phyloP scores from a whole-genome alignment of 2,113 vertebrate species.

The Sterna hirundo region DNA sequence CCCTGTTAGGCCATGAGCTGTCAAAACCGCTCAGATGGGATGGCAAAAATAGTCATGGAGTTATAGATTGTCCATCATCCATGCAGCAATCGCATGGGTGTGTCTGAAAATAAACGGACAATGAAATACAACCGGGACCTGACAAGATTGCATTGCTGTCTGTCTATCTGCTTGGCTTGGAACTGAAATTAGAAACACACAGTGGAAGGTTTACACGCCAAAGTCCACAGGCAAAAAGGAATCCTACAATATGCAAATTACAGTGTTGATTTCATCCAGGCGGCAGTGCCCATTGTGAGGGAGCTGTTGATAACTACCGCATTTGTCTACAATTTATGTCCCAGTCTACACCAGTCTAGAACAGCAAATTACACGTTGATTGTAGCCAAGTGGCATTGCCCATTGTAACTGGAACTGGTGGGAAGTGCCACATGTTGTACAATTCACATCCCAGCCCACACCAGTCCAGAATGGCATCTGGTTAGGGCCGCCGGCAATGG shows the following conservation, averaged over 20 bases:
- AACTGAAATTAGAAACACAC: slow-evolving; percentile 2
- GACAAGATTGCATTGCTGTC: slow-evolving; percentile 28
- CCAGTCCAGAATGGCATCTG: not conserved
- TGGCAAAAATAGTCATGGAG: slow-evolving; percentile 7
- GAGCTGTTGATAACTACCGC: not conserved
- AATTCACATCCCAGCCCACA: not conserved
- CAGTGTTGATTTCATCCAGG: not conserved
- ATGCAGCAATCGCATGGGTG: not conserved
- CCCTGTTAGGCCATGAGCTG: slow-evolving; percentile 15
- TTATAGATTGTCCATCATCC: slow-evolving; percentile 11
- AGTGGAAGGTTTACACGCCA: not conserved
- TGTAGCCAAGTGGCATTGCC: not conserved
- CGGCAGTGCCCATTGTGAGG: not conserved
- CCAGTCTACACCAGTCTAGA: not conserved
- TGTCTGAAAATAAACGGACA: slow-evolving; percentile 36
- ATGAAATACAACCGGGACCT: slow-evolving; percentile 19
- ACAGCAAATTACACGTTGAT: not conserved
- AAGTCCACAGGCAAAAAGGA: not conserved
- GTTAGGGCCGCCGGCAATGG: not conserved
- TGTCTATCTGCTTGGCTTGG: slow-evolving; percentile 1
- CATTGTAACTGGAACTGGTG: not conserved
- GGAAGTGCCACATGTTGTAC: not conserved
- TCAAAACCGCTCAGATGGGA: not conserved
- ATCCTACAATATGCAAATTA: not conserved
- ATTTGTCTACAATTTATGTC: not conserved